phyloP scores from a whole-genome alignment of 2,113 vertebrate species.

The human region DNA sequence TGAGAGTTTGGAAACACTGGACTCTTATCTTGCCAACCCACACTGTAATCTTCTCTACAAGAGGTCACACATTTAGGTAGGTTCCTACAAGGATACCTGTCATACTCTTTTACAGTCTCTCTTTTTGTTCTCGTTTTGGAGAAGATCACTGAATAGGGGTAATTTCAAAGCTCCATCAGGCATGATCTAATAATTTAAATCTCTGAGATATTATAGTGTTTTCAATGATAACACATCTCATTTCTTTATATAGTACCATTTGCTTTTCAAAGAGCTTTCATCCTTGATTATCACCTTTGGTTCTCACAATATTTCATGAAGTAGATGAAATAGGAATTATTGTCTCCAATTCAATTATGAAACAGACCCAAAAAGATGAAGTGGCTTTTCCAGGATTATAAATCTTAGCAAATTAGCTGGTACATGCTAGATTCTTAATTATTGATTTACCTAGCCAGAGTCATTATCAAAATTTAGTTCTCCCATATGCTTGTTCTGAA shows the following conservation, averaged over 20 bases:
- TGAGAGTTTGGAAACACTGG: background rate
- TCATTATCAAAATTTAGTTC: constrained; percentile 2
- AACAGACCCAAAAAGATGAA: background rate
- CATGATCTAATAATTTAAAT: constrained; percentile 19
- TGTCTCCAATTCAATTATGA: background rate
- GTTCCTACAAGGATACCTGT: background rate
- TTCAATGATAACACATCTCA: constrained; percentile 24
- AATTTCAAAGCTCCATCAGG: constrained; percentile 22
- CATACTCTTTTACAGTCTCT: background rate
- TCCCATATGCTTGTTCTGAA: constrained; percentile 1
- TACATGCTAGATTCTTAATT: background rate
- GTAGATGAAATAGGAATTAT: background rate
- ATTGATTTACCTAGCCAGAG: background rate
- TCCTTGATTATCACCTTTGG: constrained; percentile 28
- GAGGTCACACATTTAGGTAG: background rate
- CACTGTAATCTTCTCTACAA: background rate
- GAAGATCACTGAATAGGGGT: background rate
- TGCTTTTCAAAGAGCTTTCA: constrained; percentile 13
- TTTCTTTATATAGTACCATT: background rate
- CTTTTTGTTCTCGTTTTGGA: background rate
- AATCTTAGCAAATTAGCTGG: background rate
- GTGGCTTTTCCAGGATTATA: background rate
- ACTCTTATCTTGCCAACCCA: background rate
- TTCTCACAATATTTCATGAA: constrained; percentile 13
- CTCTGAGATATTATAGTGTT: background rate